Evolutionary conservation across 2,797 vertebrate species (phyloP).

Genomic region (Enteromius thamalakanensis): DNA sequence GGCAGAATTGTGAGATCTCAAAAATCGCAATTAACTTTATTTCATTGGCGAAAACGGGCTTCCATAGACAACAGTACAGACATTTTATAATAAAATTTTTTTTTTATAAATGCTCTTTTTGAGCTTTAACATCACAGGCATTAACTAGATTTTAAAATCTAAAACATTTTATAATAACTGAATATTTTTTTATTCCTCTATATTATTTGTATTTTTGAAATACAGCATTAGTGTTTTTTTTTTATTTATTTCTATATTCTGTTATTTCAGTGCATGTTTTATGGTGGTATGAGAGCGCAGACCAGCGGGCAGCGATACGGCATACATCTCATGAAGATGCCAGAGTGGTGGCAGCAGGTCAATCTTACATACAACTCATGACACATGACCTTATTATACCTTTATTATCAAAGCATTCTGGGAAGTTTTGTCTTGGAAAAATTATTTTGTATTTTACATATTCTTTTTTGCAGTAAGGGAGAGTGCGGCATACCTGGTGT

Average conservation of each 20-base stretch:
- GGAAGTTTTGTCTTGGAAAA: not conserved
- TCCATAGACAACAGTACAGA: not conserved
- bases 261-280: conserved; percentile 81
- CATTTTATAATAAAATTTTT: not conserved
- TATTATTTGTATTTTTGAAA: not conserved
- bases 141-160: not conserved
- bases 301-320: conserved; percentile 81
- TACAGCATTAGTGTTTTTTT: not conserved
- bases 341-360: conserved; percentile 90
- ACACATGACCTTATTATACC: not conserved
- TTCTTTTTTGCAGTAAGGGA: conserved; percentile 79
- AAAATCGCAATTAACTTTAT: not conserved
- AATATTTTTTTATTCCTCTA: not conserved
- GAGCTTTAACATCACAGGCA: not conserved
- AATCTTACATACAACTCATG: conserved; percentile 45
- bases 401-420: conserved; percentile 4
- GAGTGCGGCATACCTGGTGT: conserved; percentile 82
- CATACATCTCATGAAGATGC: conserved; percentile 84
- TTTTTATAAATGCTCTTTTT: not conserved
- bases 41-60: too few relatives aligned
- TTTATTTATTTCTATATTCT: not conserved
- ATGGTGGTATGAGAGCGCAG: conserved; percentile 87
- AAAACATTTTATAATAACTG: not conserved
- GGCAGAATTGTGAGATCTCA: not conserved
- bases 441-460: not conserved